phyloP scores from a whole-genome alignment of 2,888 invertebrate genomes.

The Phragmatobia fuliginosa region DNA sequence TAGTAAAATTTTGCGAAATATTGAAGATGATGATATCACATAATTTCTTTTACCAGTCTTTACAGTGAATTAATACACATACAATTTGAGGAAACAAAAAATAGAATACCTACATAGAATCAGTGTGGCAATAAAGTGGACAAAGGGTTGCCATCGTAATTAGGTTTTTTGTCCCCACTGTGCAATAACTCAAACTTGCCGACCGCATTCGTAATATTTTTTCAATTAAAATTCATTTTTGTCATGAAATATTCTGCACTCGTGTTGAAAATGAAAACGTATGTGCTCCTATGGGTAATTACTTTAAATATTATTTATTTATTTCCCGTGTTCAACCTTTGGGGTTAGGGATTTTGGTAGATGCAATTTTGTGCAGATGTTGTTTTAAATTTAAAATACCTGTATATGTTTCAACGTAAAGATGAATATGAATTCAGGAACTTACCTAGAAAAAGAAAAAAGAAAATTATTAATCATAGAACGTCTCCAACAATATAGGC shows the following conservation, averaged over 20 bases:
- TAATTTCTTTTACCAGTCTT: no score
- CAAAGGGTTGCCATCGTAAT: slow-evolving; percentile 72
- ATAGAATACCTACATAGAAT: slow-evolving; percentile 65
- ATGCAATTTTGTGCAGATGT: slow-evolving; percentile 10
- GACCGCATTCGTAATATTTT: slow-evolving; percentile 75
- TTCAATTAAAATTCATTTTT: slow-evolving; percentile 74
- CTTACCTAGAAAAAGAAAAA: slow-evolving; percentile 37
- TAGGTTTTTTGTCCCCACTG: slow-evolving; percentile 68
- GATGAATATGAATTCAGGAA: neutral
- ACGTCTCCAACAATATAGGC: no score
- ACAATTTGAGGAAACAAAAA: slow-evolving; percentile 51
- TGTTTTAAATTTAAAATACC: slow-evolving; percentile 8
- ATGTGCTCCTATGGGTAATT: slow-evolving; percentile 51
- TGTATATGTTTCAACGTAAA: neutral
- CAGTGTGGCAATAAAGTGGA: slow-evolving; percentile 59
- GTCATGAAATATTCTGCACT: slow-evolving; percentile 56
- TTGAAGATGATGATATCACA: neutral
- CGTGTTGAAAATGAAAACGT: slow-evolving; percentile 55
- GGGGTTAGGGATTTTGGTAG: slow-evolving; percentile 6
- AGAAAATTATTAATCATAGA: neutral
- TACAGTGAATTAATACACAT: no score
- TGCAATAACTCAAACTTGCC: slow-evolving; percentile 72
- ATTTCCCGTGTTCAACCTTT: slow-evolving; percentile 11
- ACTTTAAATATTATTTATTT: slow-evolving; percentile 37
- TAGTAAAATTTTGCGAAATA: neutral